phyloP scores from a whole-genome alignment of 2,113 vertebrate species.

The Xenotilapia caudafasciata region DNA sequence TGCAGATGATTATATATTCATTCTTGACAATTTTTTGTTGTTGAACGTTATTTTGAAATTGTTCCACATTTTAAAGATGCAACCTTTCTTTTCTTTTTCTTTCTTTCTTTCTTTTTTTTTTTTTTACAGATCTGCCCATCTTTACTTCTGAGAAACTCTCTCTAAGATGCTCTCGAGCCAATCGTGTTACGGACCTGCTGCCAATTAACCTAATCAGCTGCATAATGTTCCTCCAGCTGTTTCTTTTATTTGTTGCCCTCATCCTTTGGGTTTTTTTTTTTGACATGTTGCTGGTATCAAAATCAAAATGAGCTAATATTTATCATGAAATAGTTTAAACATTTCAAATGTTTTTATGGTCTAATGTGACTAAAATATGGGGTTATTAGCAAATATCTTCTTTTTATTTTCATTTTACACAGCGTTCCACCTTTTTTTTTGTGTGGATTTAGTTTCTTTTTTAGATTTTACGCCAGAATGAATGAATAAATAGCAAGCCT shows the following conservation, averaged over 20 bases:
- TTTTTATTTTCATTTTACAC: not conserved
- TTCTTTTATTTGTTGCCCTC: not conserved
- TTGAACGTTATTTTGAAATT: not conserved
- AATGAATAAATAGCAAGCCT: not conserved
- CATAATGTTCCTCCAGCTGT: not conserved
- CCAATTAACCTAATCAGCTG: not conserved
- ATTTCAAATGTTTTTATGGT: not conserved
- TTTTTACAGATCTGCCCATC: not conserved
- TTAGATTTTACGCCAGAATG: not conserved
- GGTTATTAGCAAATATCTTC: not conserved
- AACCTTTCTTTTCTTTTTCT: accelerated
- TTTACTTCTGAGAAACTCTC: not conserved
- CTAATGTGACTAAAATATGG: not conserved
- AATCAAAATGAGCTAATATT: not conserved
- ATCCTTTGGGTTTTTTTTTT: accelerated
- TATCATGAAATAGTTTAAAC: not conserved
- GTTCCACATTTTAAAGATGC: not conserved
- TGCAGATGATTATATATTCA: not conserved
- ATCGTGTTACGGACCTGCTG: not conserved
- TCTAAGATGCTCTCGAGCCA: not conserved
- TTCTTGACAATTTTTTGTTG: not conserved
- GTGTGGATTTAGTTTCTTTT: not conserved
- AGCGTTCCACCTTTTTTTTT: not conserved
- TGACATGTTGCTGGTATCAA: not conserved
- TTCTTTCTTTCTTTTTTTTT: accelerated